Evolutionary conservation across 2,888 invertebrate species (phyloP).

Genomic region (Agrenia bidenticulata): DNA sequence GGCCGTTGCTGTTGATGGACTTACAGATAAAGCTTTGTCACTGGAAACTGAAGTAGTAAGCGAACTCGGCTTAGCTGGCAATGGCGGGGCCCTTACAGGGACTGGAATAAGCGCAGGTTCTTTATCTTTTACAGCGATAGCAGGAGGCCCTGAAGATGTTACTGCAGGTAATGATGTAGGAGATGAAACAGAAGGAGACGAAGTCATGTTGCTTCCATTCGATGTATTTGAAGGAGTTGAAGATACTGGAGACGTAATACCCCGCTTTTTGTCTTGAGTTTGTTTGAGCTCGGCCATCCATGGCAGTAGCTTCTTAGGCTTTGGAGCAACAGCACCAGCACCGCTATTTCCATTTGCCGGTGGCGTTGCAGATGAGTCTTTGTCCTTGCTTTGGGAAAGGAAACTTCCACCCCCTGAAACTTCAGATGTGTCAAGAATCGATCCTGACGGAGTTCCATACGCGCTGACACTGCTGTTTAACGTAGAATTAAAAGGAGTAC

Average conservation of each 20-base stretch:
- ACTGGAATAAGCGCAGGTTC: conserved; percentile 18
- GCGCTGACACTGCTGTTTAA: conserved; percentile 28
- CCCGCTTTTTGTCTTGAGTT: conserved; percentile 61
- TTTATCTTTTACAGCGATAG: conserved; percentile 19
- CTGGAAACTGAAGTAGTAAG: conserved; percentile 6
- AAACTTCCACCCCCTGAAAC: conserved; percentile 35
- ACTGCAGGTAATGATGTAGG: conserved; percentile 24
- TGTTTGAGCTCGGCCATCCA: conserved; percentile 81
- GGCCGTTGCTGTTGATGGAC: conserved; percentile 14
- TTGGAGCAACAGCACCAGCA: conserved; percentile 26
- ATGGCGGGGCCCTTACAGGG: conserved; percentile 44
- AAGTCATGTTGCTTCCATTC: conserved; percentile 7
- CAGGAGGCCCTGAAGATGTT: conserved; percentile 10
- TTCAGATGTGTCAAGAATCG: conserved; percentile 18
- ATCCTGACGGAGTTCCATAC: conserved; percentile 33
- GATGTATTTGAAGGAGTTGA: conserved; percentile 16
- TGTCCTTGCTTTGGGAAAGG: conserved; percentile 32
- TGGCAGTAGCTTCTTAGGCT: conserved; percentile 61
- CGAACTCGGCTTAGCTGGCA: conserved; percentile 50
- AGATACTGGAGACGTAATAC: conserved; percentile 24
- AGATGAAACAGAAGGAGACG: conserved; percentile 15
- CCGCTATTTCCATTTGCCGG: conserved; percentile 37
- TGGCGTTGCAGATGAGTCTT: conserved; percentile 30
- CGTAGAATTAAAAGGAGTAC: conserved; percentile 36
- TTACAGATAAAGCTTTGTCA: conserved; percentile 21